Conservation (phyloP, 2,888 invertebrate genomes). For the Rotaria sp. region DNA sequence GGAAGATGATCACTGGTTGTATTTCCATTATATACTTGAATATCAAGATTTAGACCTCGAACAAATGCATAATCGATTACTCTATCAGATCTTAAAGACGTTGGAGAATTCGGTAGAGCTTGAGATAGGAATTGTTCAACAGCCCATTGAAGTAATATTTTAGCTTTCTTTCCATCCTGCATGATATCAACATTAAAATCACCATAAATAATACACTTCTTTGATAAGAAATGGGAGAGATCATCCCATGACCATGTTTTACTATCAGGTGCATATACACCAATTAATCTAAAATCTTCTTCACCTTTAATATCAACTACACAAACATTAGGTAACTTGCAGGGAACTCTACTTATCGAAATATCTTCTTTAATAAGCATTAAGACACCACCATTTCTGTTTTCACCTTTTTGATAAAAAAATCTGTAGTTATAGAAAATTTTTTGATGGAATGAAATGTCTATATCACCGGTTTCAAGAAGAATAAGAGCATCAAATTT, state of each 20-base stretch:
- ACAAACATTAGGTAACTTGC: not conserved
- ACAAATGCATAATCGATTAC: not conserved
- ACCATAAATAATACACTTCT: not conserved
- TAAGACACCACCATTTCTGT: no score
- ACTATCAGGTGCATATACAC: not conserved
- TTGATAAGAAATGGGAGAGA: not conserved
- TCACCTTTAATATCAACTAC: no score
- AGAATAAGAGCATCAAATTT: no score
- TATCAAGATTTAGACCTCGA: no score
- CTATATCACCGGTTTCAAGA: not conserved
- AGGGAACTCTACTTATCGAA: not conserved
- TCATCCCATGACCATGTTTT: not conserved
- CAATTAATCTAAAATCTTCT: no score
- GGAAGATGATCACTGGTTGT: no score
- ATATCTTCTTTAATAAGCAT: not conserved
- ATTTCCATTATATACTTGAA: no score
- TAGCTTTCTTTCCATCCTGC: not conserved
- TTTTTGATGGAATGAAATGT: not conserved
- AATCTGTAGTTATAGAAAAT: not conserved
- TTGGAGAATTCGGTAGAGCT: not conserved
- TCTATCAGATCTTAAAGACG: not conserved
- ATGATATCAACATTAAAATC: no score
- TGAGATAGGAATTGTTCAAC: not conserved
- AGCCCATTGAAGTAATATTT: not conserved
- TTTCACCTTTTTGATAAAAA: no score